Conservation (phyloP, 2,113 vertebrate genomes). For the Oryzias celebensis region DNA sequence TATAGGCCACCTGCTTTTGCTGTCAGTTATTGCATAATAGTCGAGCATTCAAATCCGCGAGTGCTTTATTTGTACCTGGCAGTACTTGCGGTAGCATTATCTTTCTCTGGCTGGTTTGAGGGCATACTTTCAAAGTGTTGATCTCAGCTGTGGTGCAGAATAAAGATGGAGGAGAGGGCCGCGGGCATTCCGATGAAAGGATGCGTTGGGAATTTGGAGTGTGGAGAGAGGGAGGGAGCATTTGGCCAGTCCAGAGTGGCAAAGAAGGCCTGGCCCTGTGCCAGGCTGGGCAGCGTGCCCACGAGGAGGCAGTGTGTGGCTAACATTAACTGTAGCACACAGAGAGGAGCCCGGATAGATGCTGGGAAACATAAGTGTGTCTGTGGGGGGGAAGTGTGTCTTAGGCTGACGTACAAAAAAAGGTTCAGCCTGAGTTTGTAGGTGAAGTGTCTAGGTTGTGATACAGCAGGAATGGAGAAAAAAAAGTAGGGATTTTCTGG, state of each 20-base stretch:
- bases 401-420: constrained; percentile 41
- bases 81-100: constrained; percentile 53
- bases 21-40: constrained; percentile 71
- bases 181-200: constrained; percentile 64
- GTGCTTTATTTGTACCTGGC: constrained; percentile 64
- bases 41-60: constrained; percentile 67
- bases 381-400: constrained; percentile 25
- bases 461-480: constrained; percentile 36
- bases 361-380: constrained; percentile 28
- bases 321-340: constrained; percentile 38
- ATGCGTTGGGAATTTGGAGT: constrained; percentile 60
- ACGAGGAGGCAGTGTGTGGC: constrained; percentile 76
- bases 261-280: constrained; percentile 60
- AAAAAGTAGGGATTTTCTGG: constrained; percentile 22
- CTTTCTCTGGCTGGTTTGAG: constrained; percentile 66
- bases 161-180: constrained; percentile 60
- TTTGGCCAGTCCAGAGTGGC: constrained; percentile 65
- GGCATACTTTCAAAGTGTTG: constrained; percentile 72
- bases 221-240: constrained; percentile 46
- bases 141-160: constrained; percentile 71
- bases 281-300: constrained; percentile 74
- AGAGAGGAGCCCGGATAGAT: constrained; percentile 31
- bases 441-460: constrained; percentile 55
- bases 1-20: constrained; percentile 54
- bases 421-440: constrained; percentile 55